Base-by-base conservation (phyloP, 2,888 invertebrate genomes). In the Bembecia ichneumoniformis region DNA sequence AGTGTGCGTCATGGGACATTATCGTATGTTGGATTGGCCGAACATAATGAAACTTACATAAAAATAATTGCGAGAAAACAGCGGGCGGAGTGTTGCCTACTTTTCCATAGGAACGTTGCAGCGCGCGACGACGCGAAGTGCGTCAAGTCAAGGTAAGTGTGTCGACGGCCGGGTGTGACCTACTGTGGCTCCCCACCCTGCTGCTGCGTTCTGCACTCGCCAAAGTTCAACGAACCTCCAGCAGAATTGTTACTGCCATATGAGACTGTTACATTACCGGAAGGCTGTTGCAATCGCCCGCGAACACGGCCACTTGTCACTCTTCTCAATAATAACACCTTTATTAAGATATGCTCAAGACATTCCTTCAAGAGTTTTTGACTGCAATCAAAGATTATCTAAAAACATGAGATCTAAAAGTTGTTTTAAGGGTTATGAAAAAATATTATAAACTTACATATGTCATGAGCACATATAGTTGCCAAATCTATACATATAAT, bases 131-230 rank as follows among this genome's bases (percentile, higher is more conserved):
- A 54, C 60, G 54, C 47, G 51, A 28, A 68, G 71, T 76, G 77
- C 77, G 78, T 70, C 69, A 74, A 86, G 83, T 86, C 86, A 87
- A 87, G 87, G 86, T 87, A 87, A 87, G 84, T 87, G 82, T 83
- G 87, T 74, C 86, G 79, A 84, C 75, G 87, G 80, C 84, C 87
- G 73, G 75, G 74, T 71, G 70, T 84, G 87, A 87, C 87, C 87
- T 77, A 87, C 77, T 87, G 80, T 70, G 66, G 77, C 71, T 75
- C 82, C 82, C 82, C 80, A 71, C 80, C 74, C 74, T 74, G 65
- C 63, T 58, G 60, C 70, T 75, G 72, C 74, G 82, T 79, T 84
- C 82, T 84, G 86, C 83, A 86, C 80, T 84, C 81, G 80, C 79
- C 70, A 81, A 82, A 82, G 86, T 84, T 86, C 86, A 83, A 77